Conservation (phyloP, 1,140 invertebrate genomes). For the Trialeurodes vaporariorum region DNA sequence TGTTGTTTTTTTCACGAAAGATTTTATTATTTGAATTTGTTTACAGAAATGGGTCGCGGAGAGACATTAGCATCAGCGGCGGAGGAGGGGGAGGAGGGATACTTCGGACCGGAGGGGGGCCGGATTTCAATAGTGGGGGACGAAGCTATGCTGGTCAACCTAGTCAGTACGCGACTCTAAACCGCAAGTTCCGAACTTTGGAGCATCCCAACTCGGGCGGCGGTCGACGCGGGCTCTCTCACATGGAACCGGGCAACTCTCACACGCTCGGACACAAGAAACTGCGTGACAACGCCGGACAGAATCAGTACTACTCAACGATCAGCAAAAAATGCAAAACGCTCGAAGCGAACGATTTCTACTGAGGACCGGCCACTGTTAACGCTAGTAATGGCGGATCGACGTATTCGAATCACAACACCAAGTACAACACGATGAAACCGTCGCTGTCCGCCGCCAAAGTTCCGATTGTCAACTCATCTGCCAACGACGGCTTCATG, state of each 20-base stretch:
- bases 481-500: neutral
- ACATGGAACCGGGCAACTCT: constrained; percentile 11
- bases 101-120: constrained; percentile 1
- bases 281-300: constrained; percentile 32
- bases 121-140: constrained; percentile 4
- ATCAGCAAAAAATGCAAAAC: constrained; percentile 90
- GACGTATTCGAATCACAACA: too few relatives aligned
- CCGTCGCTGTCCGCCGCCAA: neutral
- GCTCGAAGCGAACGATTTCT: constrained; percentile 84
- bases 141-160: constrained; percentile 4
- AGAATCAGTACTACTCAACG: constrained; percentile 39
- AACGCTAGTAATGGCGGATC: neutral
- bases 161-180: constrained; percentile 56
- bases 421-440: neutral
- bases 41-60: constrained; percentile 34
- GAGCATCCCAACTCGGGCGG: constrained; percentile 23
- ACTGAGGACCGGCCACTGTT: constrained; percentile 57
- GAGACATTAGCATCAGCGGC: constrained; percentile 37
- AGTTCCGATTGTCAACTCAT: neutral
- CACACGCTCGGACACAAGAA: constrained; percentile 24
- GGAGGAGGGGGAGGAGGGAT: constrained; percentile 28
- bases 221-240: neutral
- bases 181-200: constrained; percentile 28
- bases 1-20: constrained; percentile 25
- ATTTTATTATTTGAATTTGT: constrained; percentile 32